Evolutionary conservation across 2,888 invertebrate species (phyloP).

Genomic region (Agrypnus murinus): DNA sequence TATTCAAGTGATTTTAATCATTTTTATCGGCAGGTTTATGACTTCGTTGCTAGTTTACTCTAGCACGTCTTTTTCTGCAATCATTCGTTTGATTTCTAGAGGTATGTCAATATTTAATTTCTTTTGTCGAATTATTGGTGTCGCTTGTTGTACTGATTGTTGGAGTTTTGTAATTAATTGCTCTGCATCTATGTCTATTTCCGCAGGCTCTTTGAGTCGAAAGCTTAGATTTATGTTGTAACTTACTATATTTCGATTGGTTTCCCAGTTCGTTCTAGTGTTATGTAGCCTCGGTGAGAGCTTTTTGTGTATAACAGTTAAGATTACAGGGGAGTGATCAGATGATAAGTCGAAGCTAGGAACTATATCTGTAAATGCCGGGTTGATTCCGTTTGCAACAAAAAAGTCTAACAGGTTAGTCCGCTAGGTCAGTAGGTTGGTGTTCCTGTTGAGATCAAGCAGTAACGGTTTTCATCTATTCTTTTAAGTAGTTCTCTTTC

Average conservation of each 20-base stretch:
- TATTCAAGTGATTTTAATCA: slow-evolving; percentile 10
- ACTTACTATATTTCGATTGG: not conserved
- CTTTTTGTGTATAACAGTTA: not conserved
- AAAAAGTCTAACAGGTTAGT: too few relatives aligned
- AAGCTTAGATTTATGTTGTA: not conserved
- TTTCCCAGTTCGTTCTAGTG: too few relatives aligned
- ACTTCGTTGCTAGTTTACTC: slow-evolving; percentile 4
- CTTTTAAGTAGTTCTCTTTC: slow-evolving; percentile 1
- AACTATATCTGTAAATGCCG: not conserved
- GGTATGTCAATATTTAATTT: slow-evolving; percentile 11
- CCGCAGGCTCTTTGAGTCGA: not conserved
- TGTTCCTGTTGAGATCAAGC: not conserved
- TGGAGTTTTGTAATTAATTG: slow-evolving; percentile 6
- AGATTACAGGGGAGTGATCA: slow-evolving; percentile 13
- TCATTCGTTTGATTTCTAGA: slow-evolving; percentile 17
- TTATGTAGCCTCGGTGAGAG: not conserved
- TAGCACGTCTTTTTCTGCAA: slow-evolving; percentile 16
- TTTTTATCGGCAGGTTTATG: slow-evolving; percentile 5
- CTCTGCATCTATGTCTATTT: slow-evolving; percentile 10
- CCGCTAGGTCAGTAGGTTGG: slow-evolving; percentile 9
- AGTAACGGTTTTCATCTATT: not conserved
- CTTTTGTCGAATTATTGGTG: slow-evolving; percentile 9
- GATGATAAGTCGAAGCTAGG: slow-evolving; percentile 5
- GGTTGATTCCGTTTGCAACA: slow-evolving; percentile 7
- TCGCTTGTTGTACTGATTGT: slow-evolving; percentile 7